Evolutionary conservation across 2,888 invertebrate species (phyloP), one percentile per base, ranked within the genome.

Genomic region (Pantelozetes paolii): DNA sequence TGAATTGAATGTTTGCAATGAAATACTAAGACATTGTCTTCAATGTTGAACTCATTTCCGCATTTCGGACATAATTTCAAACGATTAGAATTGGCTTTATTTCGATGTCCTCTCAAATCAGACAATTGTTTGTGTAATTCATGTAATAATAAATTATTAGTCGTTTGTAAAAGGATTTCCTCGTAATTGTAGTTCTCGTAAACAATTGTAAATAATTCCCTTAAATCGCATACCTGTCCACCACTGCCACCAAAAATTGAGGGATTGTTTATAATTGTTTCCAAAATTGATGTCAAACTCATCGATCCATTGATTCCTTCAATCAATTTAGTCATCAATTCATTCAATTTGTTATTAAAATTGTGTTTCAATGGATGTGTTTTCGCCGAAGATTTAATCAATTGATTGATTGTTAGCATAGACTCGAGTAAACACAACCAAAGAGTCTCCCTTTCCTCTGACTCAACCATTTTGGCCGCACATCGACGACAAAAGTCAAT

Each of bases 111-210:
- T 11, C 81, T 80, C 71, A 82, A 78, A 45, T 81, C 79, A 23
- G 79, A 78, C 74, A 85, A 78, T 71, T 83, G 83, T 42, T 79
- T 83, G 80, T 89, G 90, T 71, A 91, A 84, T 83, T 91, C 90
- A 72, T 86, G 84, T 78, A 89, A 87, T 57, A 89, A 83, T 57
- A 89, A 83, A 76, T 86, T 86, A 64, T 88, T 86, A 3, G 89
- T 88, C 0, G 88, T 87, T 77, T 87, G 86, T 78, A 90, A 85
- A 79, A 90, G 85, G 67, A 89, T 86, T 80, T 89, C 87, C 81
- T 92, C 90, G 80, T 90, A 89, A 45, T 87, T 86, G 76, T 90
- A 90, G 79, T 90, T 90, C 23, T 88, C 87, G 76, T 91, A 83
- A 85, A 92, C 90, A 80, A 85, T 85, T 77, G 85, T 82, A 70